Evolutionary conservation across 2,113 vertebrate species (phyloP), one percentile per base, ranked within the genome.

Genomic region (Nycticryphes semicollaris): DNA sequence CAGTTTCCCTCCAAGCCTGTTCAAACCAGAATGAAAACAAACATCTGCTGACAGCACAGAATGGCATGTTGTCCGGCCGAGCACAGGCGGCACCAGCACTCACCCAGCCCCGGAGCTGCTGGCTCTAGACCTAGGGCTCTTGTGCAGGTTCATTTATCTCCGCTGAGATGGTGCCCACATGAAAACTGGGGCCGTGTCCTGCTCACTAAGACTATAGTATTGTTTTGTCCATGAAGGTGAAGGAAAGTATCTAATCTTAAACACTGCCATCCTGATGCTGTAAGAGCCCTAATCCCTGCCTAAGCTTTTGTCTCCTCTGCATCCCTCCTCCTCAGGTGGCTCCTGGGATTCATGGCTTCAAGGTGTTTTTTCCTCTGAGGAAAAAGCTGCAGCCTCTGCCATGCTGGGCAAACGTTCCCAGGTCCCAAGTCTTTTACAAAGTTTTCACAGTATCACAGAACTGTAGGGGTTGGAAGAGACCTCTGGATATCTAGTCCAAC

Each of bases 11-110:
- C 69, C 59, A 60, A 87, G 87, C 87, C 66, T 83, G 84, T 78
- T 90, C 68, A 76, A 90, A 86, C n/a, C 86, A 77, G 91, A 96
- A 89, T 69, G 91, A 94, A 95, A 95, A 85, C 93, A 93, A 96
- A 93, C 82, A 60, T 83, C 83, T 83, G 82, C 94, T 64, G 94
- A 92, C 78, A 77, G 74, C 33, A 66, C 63, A 73, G 72, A 88
- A 62, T 60, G 74, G 86, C 70, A 75, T 5, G 62, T 59, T 90
- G 56, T 54, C 90, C 25, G 1, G 75, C 64, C 2, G 0, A 76
- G 27, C 14, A 7, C 56, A 51, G 50, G 76, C 30, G 1, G 67
- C 68, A 66, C 88, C 68, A 62, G 53, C 3, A 0, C 50, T 73
- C 9, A 28, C 53, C 63, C 10, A 1, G 62, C 33, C 24, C 48